These are phyloP conservation scores for Pseudolaguvia tuberculata DNA, from an alignment of 2,113 vertebrate genomes.

Conservation along the genomic window DNA sequence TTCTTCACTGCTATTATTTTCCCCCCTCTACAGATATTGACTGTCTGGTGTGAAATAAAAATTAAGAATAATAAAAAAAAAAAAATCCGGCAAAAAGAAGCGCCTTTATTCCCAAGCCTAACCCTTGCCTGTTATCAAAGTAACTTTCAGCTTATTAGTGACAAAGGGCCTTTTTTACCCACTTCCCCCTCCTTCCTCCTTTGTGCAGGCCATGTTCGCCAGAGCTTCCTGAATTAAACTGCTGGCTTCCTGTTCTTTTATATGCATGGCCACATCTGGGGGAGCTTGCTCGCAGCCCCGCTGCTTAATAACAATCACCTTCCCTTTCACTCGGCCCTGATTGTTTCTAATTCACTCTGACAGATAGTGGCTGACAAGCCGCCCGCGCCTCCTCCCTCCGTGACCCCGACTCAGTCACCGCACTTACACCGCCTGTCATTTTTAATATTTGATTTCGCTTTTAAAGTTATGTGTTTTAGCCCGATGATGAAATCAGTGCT, in stretches of 20 bases:
- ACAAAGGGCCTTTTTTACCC: slow-evolving; percentile 82
- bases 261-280: slow-evolving; percentile 99
- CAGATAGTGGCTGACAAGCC: slow-evolving; percentile 99
- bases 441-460: slow-evolving; percentile 99
- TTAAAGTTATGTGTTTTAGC: slow-evolving; percentile 99
- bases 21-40: slow-evolving; percentile 72
- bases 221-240: slow-evolving; percentile 99
- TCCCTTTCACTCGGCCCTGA: slow-evolving; percentile 99
- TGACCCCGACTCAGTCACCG: slow-evolving; percentile 98
- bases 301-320: slow-evolving; percentile 99
- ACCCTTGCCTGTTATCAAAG: slow-evolving; percentile 93
- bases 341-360: slow-evolving; percentile 99
- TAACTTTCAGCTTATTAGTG: slow-evolving; percentile 97
- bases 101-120: slow-evolving; percentile 79
- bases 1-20: slow-evolving; percentile 68
- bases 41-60: slow-evolving; percentile 65
- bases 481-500: slow-evolving; percentile 92
- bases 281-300: slow-evolving; percentile 90
- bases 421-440: slow-evolving; percentile 99
- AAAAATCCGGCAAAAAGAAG: slow-evolving; percentile 42
- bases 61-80: slow-evolving; percentile 36
- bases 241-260: slow-evolving; percentile 99
- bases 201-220: slow-evolving; percentile 87
- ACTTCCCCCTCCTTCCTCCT: slow-evolving; percentile 61
- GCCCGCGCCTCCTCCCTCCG: slow-evolving; percentile 96